These are phyloP conservation scores for Orgyia antiqua DNA, from an alignment of 2,888 invertebrate genomes.

Conservation along the genomic window DNA sequence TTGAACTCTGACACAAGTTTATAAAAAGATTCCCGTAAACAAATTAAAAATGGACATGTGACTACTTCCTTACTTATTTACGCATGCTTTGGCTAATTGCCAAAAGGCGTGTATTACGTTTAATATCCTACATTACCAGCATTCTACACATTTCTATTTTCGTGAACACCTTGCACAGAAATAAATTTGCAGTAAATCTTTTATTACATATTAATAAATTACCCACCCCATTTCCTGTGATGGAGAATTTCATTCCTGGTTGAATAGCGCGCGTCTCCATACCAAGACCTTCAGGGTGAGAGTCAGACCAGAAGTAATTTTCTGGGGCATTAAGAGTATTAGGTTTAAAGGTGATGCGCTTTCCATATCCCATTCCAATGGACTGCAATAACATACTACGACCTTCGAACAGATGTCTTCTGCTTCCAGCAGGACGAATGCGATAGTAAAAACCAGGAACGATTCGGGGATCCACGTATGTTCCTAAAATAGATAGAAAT, in stretches of 20 bases:
- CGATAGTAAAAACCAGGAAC: conserved; percentile 85
- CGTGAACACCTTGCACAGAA: too few relatives aligned
- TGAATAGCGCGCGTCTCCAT: conserved; percentile 82
- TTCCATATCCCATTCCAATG: conserved; percentile 87
- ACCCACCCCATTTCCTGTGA: conserved; percentile 79
- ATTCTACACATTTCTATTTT: neutral
- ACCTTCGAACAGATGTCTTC: conserved; percentile 81
- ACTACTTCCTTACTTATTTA: conserved; percentile 4
- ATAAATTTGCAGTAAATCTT: too few relatives aligned
- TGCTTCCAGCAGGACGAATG: conserved; percentile 82
- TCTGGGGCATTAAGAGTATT: conserved; percentile 78
- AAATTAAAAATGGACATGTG: conserved; percentile 19
- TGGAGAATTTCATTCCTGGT: conserved; percentile 81
- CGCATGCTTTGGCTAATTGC: conserved; percentile 24
- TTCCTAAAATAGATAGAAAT: conserved; percentile 75
- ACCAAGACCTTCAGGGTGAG: conserved; percentile 84
- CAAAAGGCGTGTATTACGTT: conserved; percentile 16
- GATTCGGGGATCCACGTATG: conserved; percentile 84
- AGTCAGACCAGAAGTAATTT: conserved; percentile 89
- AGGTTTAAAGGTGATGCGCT: conserved; percentile 84
- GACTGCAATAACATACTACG: conserved; percentile 80
- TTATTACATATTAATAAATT: conserved; percentile 3
- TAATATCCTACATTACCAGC: neutral
- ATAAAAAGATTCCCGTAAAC: conserved; percentile 30
- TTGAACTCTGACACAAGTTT: conserved; percentile 33